Evolutionary conservation across 2,888 invertebrate species (phyloP).

Genomic region (Mythimna loreyi): DNA sequence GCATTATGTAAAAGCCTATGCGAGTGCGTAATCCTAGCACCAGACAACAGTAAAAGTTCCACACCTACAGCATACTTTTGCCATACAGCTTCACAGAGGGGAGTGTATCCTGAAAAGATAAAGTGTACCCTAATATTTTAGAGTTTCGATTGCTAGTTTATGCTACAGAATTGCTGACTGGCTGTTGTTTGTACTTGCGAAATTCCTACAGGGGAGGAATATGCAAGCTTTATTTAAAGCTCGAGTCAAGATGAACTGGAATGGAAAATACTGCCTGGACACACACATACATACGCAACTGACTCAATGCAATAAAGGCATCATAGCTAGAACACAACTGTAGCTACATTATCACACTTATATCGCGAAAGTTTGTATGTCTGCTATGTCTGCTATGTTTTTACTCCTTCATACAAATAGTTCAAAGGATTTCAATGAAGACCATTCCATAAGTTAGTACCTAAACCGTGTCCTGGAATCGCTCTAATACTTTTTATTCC

Average conservation of each 20-base stretch:
- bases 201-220: background rate
- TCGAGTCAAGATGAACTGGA: background rate
- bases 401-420: no score
- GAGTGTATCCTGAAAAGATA: constrained; percentile 91
- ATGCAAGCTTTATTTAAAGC: background rate
- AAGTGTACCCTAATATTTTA: no score
- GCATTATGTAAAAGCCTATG: constrained; percentile 93
- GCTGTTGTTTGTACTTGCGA: background rate
- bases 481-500: no score
- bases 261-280: background rate
- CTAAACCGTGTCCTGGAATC: no score
- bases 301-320: background rate
- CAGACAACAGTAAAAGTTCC: constrained; percentile 91
- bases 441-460: accelerated
- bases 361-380: no score
- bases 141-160: background rate
- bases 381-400: no score
- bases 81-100: constrained; percentile 93
- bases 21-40: constrained; percentile 93
- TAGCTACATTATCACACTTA: background rate
- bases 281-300: background rate
- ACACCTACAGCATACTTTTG: constrained; percentile 91
- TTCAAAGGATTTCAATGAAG: no score
- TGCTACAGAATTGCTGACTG: no score
- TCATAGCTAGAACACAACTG: background rate